Conservation (phyloP, 2,113 vertebrate genomes). For the Petaurus breviceps region DNA sequence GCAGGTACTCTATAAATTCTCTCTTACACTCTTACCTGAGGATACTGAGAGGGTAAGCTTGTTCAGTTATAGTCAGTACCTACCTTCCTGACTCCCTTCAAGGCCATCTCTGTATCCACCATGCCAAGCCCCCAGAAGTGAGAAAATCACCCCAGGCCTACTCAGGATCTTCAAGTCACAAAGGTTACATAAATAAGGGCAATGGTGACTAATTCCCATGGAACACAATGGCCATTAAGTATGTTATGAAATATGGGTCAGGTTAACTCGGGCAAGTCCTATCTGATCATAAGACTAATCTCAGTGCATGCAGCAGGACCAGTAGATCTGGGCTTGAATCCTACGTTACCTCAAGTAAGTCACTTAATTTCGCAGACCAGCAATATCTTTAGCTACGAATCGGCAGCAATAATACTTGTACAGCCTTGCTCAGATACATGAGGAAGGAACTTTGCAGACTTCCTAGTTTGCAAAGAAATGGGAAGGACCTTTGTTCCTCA, state of each 20-base stretch:
- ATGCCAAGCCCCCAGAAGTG: background rate
- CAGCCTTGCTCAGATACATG: background rate
- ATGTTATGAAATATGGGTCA: background rate
- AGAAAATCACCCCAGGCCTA: background rate
- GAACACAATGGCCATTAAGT: background rate
- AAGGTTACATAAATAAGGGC: background rate
- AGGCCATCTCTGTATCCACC: background rate
- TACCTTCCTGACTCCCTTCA: background rate
- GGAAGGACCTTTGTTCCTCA: background rate
- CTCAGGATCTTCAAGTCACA: background rate
- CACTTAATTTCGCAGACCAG: background rate
- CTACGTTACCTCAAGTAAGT: background rate
- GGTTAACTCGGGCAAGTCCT: background rate
- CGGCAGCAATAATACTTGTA: background rate
- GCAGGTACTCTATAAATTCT: too few species aligned
- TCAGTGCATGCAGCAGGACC: background rate
- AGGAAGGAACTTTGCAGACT: background rate
- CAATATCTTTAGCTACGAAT: background rate
- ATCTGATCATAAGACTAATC: background rate
- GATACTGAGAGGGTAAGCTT: too few species aligned
- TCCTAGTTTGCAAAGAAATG: background rate
- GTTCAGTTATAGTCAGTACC: background rate
- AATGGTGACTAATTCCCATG: background rate
- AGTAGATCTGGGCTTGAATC: background rate
- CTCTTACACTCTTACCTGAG: too few species aligned